Conservation (phyloP, 2,113 vertebrate species). For the Symphodus melops region DNA sequence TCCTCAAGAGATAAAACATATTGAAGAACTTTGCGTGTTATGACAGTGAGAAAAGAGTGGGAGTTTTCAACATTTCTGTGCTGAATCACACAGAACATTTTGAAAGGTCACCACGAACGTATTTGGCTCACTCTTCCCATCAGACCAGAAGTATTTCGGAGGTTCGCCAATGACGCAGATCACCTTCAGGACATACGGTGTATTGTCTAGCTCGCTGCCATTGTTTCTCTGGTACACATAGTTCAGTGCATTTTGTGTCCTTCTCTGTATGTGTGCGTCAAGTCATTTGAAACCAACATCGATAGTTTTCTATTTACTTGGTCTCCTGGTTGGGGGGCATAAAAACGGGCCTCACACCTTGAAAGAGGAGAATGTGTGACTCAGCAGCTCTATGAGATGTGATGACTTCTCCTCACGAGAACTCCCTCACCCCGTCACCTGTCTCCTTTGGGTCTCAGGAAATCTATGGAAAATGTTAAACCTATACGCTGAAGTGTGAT, state of each 20-base stretch:
- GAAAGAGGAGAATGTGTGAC: conserved; percentile 75
- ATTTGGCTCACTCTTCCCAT: conserved; percentile 26
- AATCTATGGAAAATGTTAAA: neutral
- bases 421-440: conserved; percentile 51
- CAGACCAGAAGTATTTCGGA: conserved; percentile 34
- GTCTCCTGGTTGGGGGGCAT: conserved; percentile 23
- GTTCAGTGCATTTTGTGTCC: neutral
- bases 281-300: conserved; percentile 66
- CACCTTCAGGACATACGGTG: conserved; percentile 38
- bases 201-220: conserved; percentile 4
- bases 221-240: conserved; percentile 20
- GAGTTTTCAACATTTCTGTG: conserved; percentile 18
- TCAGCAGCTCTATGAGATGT: conserved; percentile 75
- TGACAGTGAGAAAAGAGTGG: conserved; percentile 40
- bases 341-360: conserved; percentile 70
- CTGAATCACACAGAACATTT: conserved; percentile 38
- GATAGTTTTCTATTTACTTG: conserved; percentile 64
- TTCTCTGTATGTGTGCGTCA: conserved; percentile 5
- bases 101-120: conserved; percentile 45
- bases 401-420: conserved; percentile 69
- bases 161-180: conserved; percentile 20
- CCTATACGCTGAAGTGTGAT: too few species aligned
- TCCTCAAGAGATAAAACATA: conserved; percentile 56
- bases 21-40: conserved; percentile 46
- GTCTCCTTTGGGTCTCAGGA: conserved; percentile 16